Evolutionary conservation across 53 echinoderm and acorn worm species (phyloP).

Genomic region (Temnopleurus reevesii): DNA sequence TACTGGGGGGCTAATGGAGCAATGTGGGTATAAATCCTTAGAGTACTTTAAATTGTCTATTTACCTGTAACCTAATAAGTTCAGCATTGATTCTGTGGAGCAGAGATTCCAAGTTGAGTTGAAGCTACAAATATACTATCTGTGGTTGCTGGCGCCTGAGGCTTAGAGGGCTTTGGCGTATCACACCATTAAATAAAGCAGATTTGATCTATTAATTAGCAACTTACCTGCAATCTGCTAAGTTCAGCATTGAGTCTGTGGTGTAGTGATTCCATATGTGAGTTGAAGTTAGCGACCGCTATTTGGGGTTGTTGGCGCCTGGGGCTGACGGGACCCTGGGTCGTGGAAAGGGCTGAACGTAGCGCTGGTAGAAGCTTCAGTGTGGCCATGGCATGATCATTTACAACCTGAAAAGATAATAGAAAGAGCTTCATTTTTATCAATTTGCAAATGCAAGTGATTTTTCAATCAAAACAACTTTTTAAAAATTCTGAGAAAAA

Average conservation of each 20-base stretch:
- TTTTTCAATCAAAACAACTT: too few species aligned
- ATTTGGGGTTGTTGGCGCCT: constrained; percentile 50
- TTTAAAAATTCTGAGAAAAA: too few species aligned
- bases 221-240: constrained; percentile 29
- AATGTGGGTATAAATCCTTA: too few species aligned
- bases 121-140: too few species aligned
- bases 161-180: constrained; percentile 14
- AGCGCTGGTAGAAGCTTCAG: constrained; percentile 53
- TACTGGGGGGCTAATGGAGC: too few species aligned
- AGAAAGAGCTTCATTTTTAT: too few species aligned
- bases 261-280: constrained; percentile 36
- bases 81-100: too few species aligned
- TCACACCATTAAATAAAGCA: too few species aligned
- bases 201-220: background rate
- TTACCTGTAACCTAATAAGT: too few species aligned
- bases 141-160: constrained; percentile 44
- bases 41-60: too few species aligned
- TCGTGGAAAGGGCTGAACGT: constrained; percentile 18
- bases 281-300: constrained; percentile 41
- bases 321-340: constrained; percentile 22
- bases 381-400: constrained; percentile 56
- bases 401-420: constrained; percentile 51
- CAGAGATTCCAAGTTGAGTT: too few species aligned
- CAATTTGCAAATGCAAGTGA: too few species aligned
- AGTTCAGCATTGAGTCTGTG: constrained; percentile 47